Conservation (phyloP, 1,140 invertebrate genomes). For the Nymphalis io region DNA sequence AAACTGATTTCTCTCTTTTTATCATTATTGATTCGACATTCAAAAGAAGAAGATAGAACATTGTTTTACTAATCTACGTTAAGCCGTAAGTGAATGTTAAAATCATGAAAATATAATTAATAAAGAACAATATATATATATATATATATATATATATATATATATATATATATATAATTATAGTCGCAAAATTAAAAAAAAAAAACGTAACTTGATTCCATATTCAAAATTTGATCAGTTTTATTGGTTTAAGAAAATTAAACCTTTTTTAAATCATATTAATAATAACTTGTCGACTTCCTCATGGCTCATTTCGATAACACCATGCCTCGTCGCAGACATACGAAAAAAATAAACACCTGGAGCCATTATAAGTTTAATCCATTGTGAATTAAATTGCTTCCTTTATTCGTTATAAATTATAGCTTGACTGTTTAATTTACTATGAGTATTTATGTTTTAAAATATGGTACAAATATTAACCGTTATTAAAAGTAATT, state of each 20-base stretch:
- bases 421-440: conserved; percentile 21
- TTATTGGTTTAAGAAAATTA: background rate
- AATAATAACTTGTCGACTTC: conserved; percentile 20
- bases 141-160: too few relatives aligned
- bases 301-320: conserved; percentile 18
- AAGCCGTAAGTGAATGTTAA: too few relatives aligned
- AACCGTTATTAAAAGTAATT: background rate
- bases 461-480: background rate
- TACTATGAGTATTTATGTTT: background rate
- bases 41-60: too few relatives aligned
- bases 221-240: background rate
- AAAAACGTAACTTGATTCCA: too few relatives aligned
- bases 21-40: too few relatives aligned
- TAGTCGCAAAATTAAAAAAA: background rate
- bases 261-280: background rate
- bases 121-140: too few relatives aligned
- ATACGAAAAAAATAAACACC: conserved; percentile 39
- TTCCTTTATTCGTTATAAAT: conserved; percentile 53
- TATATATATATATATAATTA: background rate
- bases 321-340: conserved; percentile 31
- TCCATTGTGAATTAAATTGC: conserved; percentile 54
- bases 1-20: too few relatives aligned
- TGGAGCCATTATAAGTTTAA: conserved; percentile 46
- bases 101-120: too few relatives aligned
- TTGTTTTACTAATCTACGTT: too few relatives aligned